Evolutionary conservation across 2,888 invertebrate genomes (phyloP), one percentile per base, ranked within the genome.

Genomic region (Tricholauxania praeusta): DNA sequence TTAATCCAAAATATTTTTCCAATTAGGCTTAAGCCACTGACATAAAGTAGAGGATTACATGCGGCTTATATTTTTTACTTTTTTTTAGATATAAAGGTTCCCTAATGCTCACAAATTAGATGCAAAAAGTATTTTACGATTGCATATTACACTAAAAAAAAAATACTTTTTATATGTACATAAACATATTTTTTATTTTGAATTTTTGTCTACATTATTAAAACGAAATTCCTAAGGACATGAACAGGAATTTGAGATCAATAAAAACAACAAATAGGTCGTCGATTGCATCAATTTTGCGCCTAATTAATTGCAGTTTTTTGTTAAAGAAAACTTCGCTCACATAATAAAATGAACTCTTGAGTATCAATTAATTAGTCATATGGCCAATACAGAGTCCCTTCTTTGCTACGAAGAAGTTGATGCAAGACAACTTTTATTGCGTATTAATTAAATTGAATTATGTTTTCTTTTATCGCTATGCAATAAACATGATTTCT

Each of bases 391-490:
- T 10, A 39, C 10, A 39, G 5, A 10, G 10, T 39, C 39, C 7
- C 39, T 39, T 39, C 0, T 39, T 39, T 39, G 4, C 28, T 28
- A 28, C 28, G 3, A 3, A 28, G 4, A 28, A 28, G 39, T 39
- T 39, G 10, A 39, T 39, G 7, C 10, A 39, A 39, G 7, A 10
- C 39, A 10, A 10, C 10, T 10, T 39, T 39, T 39, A 10, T 39
- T 63, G 70, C 70, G 47, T 62, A 52, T 70, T 70, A 70, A 70
- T 70, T 70, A 62, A 70, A 70, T 70, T 62, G 47, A 70, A 70
- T 32, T 55, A 32, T 68, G 49, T 68, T 59, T 48, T 55, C 12
- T 14, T 66, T 68, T 59, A 69, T 60, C 49, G 69, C 51, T 28
- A 15, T 52, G 52, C 69, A 59, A 48, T 69, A 51, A 60, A 69